Percentiles rank a stretch among this genome's conserved stretches.
Evolutionary conservation across 92 coral and sea anemone genomes (phyloP).

Genomic region (Heteractis magnifica): DNA sequence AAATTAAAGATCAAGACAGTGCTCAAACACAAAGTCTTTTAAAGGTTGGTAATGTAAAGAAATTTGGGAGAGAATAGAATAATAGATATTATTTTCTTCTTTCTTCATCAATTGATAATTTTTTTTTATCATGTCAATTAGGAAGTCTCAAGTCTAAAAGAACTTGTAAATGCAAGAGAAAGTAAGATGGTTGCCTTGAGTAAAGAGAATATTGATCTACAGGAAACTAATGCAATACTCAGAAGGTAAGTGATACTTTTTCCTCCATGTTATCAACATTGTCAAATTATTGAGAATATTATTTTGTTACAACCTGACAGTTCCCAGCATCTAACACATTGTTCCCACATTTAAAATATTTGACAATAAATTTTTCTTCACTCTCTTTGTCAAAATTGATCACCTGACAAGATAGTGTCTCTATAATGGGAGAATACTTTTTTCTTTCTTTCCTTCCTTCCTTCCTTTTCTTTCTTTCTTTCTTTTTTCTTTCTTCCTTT

Average conservation of each 20-base stretch:
- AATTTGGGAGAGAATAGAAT: neutral
- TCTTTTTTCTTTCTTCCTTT: too few species aligned
- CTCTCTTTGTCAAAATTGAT: too few species aligned
- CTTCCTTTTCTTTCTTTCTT: too few species aligned
- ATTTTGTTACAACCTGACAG: too few species aligned
- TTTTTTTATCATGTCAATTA: slow-evolving; percentile 11
- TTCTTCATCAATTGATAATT: neutral
- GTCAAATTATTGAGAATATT: neutral
- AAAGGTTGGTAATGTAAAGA: neutral
- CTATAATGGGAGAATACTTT: too few species aligned
- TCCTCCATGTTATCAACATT: too few species aligned
- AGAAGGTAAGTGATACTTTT: slow-evolving; percentile 55
- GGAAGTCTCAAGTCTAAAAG: slow-evolving; percentile 71
- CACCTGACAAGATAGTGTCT: too few species aligned
- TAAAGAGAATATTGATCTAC: slow-evolving; percentile 84
- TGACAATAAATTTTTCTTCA: too few species aligned
- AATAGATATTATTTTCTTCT: neutral
- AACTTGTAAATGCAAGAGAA: slow-evolving; percentile 85
- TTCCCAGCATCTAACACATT: too few species aligned
- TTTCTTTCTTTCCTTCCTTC: too few species aligned
- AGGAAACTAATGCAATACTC: slow-evolving; percentile 79
- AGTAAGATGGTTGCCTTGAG: slow-evolving; percentile 77
- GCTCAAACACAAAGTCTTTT: neutral
- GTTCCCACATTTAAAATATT: too few species aligned
- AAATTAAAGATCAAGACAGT: neutral